A percentile compares a stretch with the other conserved stretches of the same genome.
Conservation (phyloP, 2,888 invertebrate genomes). For the Oscheius sp. region DNA sequence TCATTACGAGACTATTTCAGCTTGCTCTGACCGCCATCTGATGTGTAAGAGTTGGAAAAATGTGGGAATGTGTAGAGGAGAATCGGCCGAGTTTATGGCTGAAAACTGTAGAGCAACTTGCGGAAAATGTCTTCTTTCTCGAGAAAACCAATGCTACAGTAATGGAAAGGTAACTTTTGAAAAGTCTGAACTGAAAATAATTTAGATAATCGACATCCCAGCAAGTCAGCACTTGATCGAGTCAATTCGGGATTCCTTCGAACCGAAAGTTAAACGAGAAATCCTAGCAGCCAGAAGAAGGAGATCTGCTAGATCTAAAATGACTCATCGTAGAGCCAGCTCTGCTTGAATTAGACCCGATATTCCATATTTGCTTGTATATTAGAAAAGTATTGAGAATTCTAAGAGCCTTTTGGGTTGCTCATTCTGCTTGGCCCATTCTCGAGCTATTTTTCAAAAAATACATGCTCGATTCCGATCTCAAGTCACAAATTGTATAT, state of each 20-base stretch:
- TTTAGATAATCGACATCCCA: slow-evolving; percentile 37
- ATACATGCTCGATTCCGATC: too few species aligned
- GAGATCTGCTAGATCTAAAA: not conserved
- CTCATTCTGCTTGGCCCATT: too few species aligned
- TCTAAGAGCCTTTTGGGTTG: too few species aligned
- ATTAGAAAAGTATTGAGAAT: too few species aligned
- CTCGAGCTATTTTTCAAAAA: too few species aligned
- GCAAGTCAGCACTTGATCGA: slow-evolving; percentile 40
- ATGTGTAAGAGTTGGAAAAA: slow-evolving; percentile 55
- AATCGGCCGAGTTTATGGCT: slow-evolving; percentile 59
- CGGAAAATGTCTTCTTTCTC: slow-evolving; percentile 50
- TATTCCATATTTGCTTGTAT: not conserved
- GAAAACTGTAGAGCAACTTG: slow-evolving; percentile 67
- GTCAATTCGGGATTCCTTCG: slow-evolving; percentile 50
- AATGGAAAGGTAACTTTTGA: slow-evolving; percentile 45
- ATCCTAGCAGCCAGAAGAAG: slow-evolving; percentile 19
- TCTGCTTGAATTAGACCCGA: not conserved
- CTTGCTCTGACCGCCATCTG: slow-evolving; percentile 64
- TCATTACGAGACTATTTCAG: slow-evolving; percentile 33
- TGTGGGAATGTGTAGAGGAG: slow-evolving; percentile 52
- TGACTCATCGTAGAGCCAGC: not conserved
- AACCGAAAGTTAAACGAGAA: slow-evolving; percentile 39
- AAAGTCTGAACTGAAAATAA: not conserved
- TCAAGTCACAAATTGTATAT: too few species aligned
- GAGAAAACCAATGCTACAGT: slow-evolving; percentile 41